Evolutionary conservation across 37 sponge, comb jelly and placozoan genomes (phyloP), one percentile per base, ranked within the genome.

Genomic region (Cliona cf. orientalis): DNA sequence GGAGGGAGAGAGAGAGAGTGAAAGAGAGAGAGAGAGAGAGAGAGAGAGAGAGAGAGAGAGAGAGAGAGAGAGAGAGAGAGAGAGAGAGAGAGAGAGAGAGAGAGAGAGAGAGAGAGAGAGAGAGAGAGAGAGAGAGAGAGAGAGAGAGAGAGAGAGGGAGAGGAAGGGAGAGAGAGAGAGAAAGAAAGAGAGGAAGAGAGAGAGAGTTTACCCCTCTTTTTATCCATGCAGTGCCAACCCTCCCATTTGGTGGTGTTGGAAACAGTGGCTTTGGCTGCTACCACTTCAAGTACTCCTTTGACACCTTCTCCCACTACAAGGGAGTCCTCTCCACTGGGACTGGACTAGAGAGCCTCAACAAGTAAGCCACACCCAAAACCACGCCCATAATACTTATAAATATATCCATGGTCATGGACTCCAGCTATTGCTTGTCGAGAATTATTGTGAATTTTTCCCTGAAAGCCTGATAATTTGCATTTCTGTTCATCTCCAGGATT

Each of bases 171-270:
- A n/a, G n/a, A n/a, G n/a, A n/a, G n/a, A n/a, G n/a, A n/a, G n/a
- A n/a, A n/a, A n/a, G n/a, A n/a, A n/a, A n/a, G n/a, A n/a, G n/a
- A n/a, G n/a, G n/a, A n/a, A n/a, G n/a, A n/a, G n/a, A n/a, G n/a
- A n/a, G n/a, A n/a, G n/a, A n/a, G n/a, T n/a, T n/a, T n/a, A 1
- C n/a, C 42, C 14, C 17, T 17, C 1, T 17, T 58, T 32, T 61
- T 39, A 58, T 84, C 43, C 46, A 12, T 66, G 14, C 46, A 83
- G 92, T 89, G 4, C 35, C 35, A 4, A 74, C 82, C 25, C 78
- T 99, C 22, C 99, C 99, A 7, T 99, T 99, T 89, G 99, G 99
- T 23, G 99, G 99, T 38, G 97, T 99, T 39, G 99, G 99, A 5
- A 42, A 92, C 87, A 99, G 99, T 89, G 99, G 99, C 2, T 80